Evolutionary conservation across 2,888 invertebrate species (phyloP), one percentile per base, ranked within the genome.

Genomic region (Drosophila meridionalis): DNA sequence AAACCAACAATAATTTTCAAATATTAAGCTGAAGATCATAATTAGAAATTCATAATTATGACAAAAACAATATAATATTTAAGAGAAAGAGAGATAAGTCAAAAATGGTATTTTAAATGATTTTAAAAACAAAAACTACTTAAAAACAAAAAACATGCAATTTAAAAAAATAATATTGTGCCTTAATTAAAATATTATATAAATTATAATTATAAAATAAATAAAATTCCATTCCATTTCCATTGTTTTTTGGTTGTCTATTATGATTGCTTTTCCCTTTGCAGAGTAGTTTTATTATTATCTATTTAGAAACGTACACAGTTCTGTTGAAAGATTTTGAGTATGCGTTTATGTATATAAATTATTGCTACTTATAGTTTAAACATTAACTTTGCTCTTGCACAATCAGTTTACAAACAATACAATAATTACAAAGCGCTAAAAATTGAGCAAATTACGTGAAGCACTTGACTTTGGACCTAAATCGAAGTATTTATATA

Each of bases 401-500:
- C 80, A 75, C 66, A 69, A 62, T 63, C 67, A 50, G 50, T 66
- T 61, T 66, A 76, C 48, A 71, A 72, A 76, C 70, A 63, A 81
- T 69, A 72, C 66, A 45, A 69, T 65, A 86, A 73, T 78, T 78
- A 77, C 78, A 84, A 86, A 89, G 89, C 87, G 79, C 73, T 62
- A 69, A 82, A 82, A 87, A 86, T 86, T 86, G 85, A 86, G 85
- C 85, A 86, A 86, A 84, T 76, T 87, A 77, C 87, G 76, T 59
- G 69, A 80, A 80, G 74, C 83, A 83, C 73, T 84, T 83, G 73
- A 83, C 65, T 43, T 69, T 76, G 79, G 53, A 80, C 50, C 40
- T 62, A 64, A 53, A 69, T 55, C 47, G 30, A 61, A 57, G 47
- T 40, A 64, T 40, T 14, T 48, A 63, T 66, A 32, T 64, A 66